Base-by-base conservation (phyloP, 2,888 invertebrate species). In the Ephialtes manifestator region DNA sequence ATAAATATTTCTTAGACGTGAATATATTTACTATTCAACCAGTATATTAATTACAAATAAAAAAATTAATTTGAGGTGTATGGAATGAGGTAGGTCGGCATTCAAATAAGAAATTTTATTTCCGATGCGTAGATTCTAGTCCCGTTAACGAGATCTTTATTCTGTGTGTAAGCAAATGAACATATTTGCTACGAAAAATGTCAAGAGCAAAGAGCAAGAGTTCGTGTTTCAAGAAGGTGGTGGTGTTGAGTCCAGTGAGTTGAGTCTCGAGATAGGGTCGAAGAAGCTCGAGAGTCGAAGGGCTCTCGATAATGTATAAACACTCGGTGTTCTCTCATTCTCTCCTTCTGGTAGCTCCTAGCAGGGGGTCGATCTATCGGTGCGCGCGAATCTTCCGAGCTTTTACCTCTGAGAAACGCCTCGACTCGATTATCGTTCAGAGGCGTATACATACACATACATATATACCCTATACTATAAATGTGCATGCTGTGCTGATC, bases 401-500 rank as follows among this genome's bases (percentile, higher is more conserved):
- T 82, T 85, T 82, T 79, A 79, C 78, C 85, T 82, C 78, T 78
- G 72, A 78, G 70, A 75, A 85, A 31, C 65, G 2, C 35, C 63
- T 65, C 51, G 55, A 67, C 70, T 63, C 72, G 74, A 84, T 84
- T 84, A 84, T 63, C 78, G 81, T 51, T 74, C 35, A 63, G 31
- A 43, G 28, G 13, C 11, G 28, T 58, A 48, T 18, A 60, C 24
- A 48, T 48, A 51, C 24, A 48, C 31, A 48, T 51, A 65, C 39
- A 18, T 67, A 68, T 58, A 67, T 24, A 58, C 13, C n/a, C n/a
- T 18, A 65, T 43, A 65, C 39, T 35, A 51, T 67, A 77, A 74
- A 80, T 79, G 82, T 84, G 84, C 80, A 83, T 70, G 80, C 74
- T 71, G 53, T 72, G 48, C 70, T 60, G 85, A 83, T 83, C 79